Base-by-base conservation (phyloP, 2,888 invertebrate species). In the Melinaea menophilus region DNA sequence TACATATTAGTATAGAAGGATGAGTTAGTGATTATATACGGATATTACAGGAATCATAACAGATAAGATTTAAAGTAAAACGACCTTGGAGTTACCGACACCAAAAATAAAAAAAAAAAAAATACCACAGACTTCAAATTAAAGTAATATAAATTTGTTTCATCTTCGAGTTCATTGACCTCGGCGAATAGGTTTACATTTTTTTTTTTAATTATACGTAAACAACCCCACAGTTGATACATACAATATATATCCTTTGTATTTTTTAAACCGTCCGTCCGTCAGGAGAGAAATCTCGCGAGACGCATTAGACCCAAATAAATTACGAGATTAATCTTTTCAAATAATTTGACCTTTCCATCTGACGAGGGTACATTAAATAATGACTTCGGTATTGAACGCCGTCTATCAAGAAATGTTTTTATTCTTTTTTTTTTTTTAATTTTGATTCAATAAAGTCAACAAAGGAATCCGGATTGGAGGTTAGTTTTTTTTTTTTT, bases 261-360 rank as follows among this genome's bases (percentile, higher is more conserved):
- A 83, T 22, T 22, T 22, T 22, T 22, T 22, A 22, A 22, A 22
- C 22, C 78, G 73, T 78, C 78, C 74, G 80, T 75, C 79, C 78
- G 79, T 83, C 85, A 82, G 75, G 78, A 81, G 81, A 84, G 84
- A 85, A 85, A 85, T 86, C 83, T 84, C 84, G 78, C 75, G 78
- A 80, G 82, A 79, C 80, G 80, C 81, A 81, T 85, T 84, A 80
- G 82, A 78, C 82, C 84, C 85, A 84, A 87, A 89, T 89, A 88
- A 86, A 86, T 89, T 85, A 88, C 80, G 80, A 87, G 90, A 90
- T 90, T 90, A 90, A 90, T 90, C 90, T 89, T 87, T 87, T 87
- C 85, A 90, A 90, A 90, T 87, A 89, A 89, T 90, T 89, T 90
- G 90, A 90, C 90, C 90, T 90, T 88, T 89, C 81, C 87, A 86